Base-by-base conservation (phyloP, 1,140 invertebrate species). In the Trachymyrmex cornetzi region DNA sequence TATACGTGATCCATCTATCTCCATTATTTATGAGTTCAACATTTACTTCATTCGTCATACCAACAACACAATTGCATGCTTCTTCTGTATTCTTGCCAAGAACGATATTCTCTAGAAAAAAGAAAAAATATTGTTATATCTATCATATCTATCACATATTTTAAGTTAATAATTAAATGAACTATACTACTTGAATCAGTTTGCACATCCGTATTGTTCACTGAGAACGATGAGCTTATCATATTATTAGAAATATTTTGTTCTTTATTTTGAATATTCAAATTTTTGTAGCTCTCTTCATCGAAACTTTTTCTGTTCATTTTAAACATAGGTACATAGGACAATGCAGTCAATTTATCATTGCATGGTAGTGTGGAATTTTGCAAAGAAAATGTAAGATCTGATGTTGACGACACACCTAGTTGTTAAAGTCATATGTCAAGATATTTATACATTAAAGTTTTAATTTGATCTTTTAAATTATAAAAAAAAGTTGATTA, bases 1-100 rank as follows among this genome's bases (percentile, higher is more conserved):
- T 81, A 85, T 92, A 93, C n/a, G 93, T 87, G 12, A 95, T 90
- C 95, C 95, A 95, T 66, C 91, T 92, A 63, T 93, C 89, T 64
- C 94, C 92, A 85, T 92, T 92, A 69, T 95, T 95, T 57, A 87
- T 38, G 2, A 95, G 87, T 86, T 94, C 93, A 44, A 95, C 91
- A 44, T 93, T 89, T 19, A 89, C 77, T 86, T 92, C 92, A 66
- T 91, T 91, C 0, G 87, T 79, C 27, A 95, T 91, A 24, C 92
- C 93, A 27, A 95, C 87, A 0, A 94, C 87, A 44, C 94, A 95
- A 55, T 81, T 92, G n/a, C 91, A 93, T 4, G 94, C 77, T 74
- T 94, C 90, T 64, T 94, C 91, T 6, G 92, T 89, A 63, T 90
- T 92, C 72, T 91, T 93, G 0, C 91, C 88, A 64, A 94, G 91